Conservation (phyloP, 2,888 invertebrate genomes). For the Drosophila recens region DNA sequence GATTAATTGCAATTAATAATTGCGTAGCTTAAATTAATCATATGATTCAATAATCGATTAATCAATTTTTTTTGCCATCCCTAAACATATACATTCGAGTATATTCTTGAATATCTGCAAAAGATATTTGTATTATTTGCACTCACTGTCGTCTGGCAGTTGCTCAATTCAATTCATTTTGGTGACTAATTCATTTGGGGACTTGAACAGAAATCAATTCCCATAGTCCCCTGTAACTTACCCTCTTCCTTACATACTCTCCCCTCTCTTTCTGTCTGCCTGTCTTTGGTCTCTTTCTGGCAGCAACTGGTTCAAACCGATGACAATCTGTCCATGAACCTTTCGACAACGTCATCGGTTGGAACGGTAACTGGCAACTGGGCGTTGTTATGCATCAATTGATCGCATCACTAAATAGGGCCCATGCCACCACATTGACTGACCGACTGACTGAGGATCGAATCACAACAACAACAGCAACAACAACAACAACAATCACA, state of each 20-base stretch:
- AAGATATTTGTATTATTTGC: slow-evolving; percentile 9
- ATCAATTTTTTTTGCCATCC: too few relatives aligned
- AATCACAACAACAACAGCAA: slow-evolving; percentile 2
- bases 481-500: slow-evolving; percentile 1
- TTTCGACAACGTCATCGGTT: slow-evolving; percentile 45
- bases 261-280: not conserved
- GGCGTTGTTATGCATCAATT: slow-evolving; percentile 54
- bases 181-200: slow-evolving; percentile 27
- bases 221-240: slow-evolving; percentile 7
- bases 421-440: slow-evolving; percentile 24
- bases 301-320: slow-evolving; percentile 67
- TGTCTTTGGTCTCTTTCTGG: slow-evolving; percentile 15
- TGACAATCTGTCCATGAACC: slow-evolving; percentile 52
- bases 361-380: slow-evolving; percentile 27
- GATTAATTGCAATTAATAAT: too few relatives aligned
- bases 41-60: too few relatives aligned
- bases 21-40: too few relatives aligned
- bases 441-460: slow-evolving; percentile 22
- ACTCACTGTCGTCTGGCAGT: slow-evolving; percentile 25
- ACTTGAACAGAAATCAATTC: slow-evolving; percentile 68
- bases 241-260: slow-evolving; percentile 2
- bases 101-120: slow-evolving; percentile 22
- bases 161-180: slow-evolving; percentile 38
- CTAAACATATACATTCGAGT: not conserved
- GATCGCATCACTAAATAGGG: slow-evolving; percentile 41